Percentiles rank a stretch among this genome's conserved stretches.
Evolutionary conservation across 1,140 invertebrate species (phyloP).

Genomic region (Zaprionus africanus): DNA sequence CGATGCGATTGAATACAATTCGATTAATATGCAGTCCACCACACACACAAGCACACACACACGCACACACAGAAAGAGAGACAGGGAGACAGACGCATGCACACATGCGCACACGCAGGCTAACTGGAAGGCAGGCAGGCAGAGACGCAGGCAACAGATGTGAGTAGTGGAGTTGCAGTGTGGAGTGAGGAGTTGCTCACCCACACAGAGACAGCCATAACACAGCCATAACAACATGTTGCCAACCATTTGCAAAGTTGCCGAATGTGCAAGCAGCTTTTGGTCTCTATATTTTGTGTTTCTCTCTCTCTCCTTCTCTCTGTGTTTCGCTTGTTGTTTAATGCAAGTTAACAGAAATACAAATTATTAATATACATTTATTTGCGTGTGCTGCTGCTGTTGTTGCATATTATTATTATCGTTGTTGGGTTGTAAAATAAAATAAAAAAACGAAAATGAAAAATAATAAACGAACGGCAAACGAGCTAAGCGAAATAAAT

Average conservation of each 20-base stretch:
- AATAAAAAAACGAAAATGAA: conserved; percentile 18
- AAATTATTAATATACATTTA: conserved; percentile 53
- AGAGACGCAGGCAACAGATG: not conserved
- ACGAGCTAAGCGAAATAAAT: conserved; percentile 52
- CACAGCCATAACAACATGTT: conserved; percentile 52
- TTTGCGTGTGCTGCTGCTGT: conserved; percentile 63
- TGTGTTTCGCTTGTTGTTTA: conserved; percentile 21
- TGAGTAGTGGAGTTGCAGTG: not conserved
- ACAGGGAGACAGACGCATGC: not conserved
- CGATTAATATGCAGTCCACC: conserved; percentile 71
- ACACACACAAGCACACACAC: not conserved
- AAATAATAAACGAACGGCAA: conserved; percentile 47
- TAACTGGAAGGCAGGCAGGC: not conserved
- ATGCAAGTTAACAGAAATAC: conserved; percentile 45
- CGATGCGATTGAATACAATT: conserved; percentile 64
- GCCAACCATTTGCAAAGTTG: conserved; percentile 52
- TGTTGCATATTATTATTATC: conserved; percentile 50
- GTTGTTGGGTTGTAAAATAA: conserved; percentile 48
- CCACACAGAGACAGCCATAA: conserved; percentile 3
- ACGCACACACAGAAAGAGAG: not conserved
- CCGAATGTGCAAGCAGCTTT: conserved; percentile 41
- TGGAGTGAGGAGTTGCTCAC: conserved; percentile 15
- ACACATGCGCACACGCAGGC: conserved; percentile 2
- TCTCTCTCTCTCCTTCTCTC: conserved; percentile 1
- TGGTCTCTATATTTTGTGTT: not conserved